Evolutionary conservation across 1,140 invertebrate genomes (phyloP), one percentile per base, ranked within the genome.

Genomic region (Plectrocnemia conspersa): DNA sequence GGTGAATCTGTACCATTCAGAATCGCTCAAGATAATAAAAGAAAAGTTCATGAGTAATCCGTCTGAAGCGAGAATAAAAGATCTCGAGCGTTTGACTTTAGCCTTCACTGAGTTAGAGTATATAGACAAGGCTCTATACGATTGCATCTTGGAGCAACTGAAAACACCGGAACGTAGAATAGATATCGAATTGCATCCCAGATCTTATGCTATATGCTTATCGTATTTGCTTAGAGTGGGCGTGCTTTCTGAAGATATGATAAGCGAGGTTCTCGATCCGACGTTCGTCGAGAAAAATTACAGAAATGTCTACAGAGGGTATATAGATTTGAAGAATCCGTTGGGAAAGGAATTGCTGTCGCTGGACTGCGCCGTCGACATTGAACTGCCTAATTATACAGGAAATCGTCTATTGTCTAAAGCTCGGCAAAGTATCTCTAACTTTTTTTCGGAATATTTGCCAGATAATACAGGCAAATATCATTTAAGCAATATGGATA

Each of bases 71-170:
- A 71, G 82, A 45, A 38, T 84, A 0, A 85, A 85, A 68, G 82
- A 85, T 58, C 64, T 84, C 7, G 83, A 85, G 67, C 70, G 82
- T 52, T 65, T 83, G 1, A 56, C 76, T 3, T 72, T 77, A 49
- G 65, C 67, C 1, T 65, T 82, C 16, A 66, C 65, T 2, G 68
- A 75, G 50, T 80, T 78, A 27, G 73, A 79, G 63, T 66, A 71
- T 41, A 52, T 68, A 10, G 69, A 70, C 9, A 24, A 67, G 58
- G 64, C 71, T 11, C 32, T 82, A 10, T 79, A 71, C 52, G 6
- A 72, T 10, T 59, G 62, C 13, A 65, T 80, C 5, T 52, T 76
- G 3, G 38, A 75, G 3, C 65, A 81, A 63, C 23, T 85, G 5
- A 65, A 69, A 10, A 59, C 58, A 48, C 64, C 62, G 29, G 53